Conservation (phyloP, 2,888 invertebrate genomes). For the Linnaemya tessellans region DNA sequence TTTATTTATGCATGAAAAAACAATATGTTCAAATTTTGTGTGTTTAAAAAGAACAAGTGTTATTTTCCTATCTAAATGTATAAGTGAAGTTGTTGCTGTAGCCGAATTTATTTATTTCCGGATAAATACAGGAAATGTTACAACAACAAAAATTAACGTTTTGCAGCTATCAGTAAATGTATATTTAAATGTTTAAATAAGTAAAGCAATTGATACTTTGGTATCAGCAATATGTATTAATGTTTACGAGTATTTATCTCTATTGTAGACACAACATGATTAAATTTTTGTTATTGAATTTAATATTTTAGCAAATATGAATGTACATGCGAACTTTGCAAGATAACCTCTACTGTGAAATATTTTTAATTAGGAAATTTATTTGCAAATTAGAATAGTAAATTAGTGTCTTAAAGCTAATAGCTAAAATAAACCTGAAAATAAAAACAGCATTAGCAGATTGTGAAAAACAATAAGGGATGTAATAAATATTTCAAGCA, state of each 20-base stretch:
- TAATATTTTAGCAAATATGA: constrained; percentile 9
- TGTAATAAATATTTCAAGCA: too few relatives aligned
- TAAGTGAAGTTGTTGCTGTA: constrained; percentile 37
- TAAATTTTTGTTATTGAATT: constrained; percentile 1
- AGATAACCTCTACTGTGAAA: constrained; percentile 41
- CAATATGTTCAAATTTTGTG: too few relatives aligned
- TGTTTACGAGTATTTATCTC: constrained; percentile 29
- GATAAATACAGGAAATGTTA: constrained; percentile 62
- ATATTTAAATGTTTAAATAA: constrained; percentile 23
- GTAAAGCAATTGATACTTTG: constrained; percentile 37
- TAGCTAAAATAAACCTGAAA: too few relatives aligned
- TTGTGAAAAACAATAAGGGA: neutral
- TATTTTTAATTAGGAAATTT: neutral
- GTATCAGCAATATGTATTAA: constrained; percentile 14
- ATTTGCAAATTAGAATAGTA: neutral
- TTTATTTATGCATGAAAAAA: too few relatives aligned
- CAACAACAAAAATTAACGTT: constrained; percentile 52
- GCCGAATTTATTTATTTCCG: constrained; percentile 55
- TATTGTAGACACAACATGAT: constrained; percentile 1
- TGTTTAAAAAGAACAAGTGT: constrained; percentile 28
- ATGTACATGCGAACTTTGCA: neutral
- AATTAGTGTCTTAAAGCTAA: neutral
- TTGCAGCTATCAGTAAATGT: constrained; percentile 58
- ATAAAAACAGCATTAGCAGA: neutral
- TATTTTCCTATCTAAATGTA: constrained; percentile 23